These are phyloP conservation scores for Thereva unica DNA, from an alignment of 2,888 invertebrate genomes.

Conservation along the genomic window DNA sequence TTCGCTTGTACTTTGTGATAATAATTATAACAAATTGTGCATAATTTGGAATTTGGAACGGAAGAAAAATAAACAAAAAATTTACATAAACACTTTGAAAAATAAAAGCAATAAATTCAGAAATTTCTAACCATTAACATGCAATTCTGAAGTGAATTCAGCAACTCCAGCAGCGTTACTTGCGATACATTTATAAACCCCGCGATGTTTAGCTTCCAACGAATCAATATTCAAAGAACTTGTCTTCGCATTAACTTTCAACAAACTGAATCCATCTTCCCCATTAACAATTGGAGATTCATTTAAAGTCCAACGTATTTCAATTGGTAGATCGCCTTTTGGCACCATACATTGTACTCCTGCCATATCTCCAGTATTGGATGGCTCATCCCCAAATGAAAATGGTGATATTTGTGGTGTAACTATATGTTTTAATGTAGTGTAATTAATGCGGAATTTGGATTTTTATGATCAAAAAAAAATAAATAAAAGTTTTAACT, in stretches of 20 bases:
- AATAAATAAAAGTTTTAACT: neutral
- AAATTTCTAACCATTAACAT: constrained; percentile 59
- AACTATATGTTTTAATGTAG: constrained; percentile 51
- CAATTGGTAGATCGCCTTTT: constrained; percentile 75
- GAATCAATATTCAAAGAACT: constrained; percentile 62
- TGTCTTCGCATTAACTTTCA: constrained; percentile 58
- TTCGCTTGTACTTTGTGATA: no score
- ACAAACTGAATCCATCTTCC: constrained; percentile 55
- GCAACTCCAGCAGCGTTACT: constrained; percentile 69
- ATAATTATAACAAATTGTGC: no score
- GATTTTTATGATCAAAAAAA: neutral
- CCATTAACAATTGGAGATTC: constrained; percentile 51
- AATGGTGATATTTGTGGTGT: constrained; percentile 72
- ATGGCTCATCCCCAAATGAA: constrained; percentile 71
- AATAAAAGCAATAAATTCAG: constrained; percentile 14
- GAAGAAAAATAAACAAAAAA: constrained; percentile 27
- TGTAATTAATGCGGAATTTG: neutral
- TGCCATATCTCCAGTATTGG: constrained; percentile 71
- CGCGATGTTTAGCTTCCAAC: constrained; percentile 60
- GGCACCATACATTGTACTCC: constrained; percentile 65
- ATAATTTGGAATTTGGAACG: no score
- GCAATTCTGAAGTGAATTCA: constrained; percentile 63
- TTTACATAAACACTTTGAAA: constrained; percentile 31
- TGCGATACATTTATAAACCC: constrained; percentile 74
- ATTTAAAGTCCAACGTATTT: constrained; percentile 74